Evolutionary conservation across 2,113 vertebrate species (phyloP).

Genomic region (Recurvirostra avosetta): DNA sequence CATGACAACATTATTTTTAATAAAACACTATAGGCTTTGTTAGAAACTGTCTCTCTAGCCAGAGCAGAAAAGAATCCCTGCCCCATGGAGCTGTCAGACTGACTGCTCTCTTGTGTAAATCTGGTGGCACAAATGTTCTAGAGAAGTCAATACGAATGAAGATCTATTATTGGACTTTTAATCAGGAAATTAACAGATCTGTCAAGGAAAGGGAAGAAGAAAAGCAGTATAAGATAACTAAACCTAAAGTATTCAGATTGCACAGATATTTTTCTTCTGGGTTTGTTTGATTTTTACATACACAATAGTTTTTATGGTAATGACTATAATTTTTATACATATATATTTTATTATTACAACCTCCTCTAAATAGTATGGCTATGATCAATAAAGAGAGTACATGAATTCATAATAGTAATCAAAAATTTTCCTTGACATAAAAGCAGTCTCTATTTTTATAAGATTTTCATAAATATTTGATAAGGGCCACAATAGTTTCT

Average conservation of each 20-base stretch:
- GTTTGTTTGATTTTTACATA: background rate
- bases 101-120: background rate
- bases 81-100: background rate
- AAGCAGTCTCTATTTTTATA: background rate
- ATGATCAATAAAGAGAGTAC: background rate
- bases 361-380: background rate
- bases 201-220: background rate
- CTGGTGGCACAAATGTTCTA: background rate
- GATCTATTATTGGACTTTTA: background rate
- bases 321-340: background rate
- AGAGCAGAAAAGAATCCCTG: background rate
- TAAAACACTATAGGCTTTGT: background rate
- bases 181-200: background rate
- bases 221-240: background rate
- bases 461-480: background rate
- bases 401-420: background rate
- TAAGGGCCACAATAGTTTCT: background rate
- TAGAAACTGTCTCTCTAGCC: background rate
- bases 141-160: background rate
- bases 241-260: background rate
- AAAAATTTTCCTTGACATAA: background rate
- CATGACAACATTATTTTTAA: background rate
- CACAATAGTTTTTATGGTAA: background rate
- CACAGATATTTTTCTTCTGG: background rate
- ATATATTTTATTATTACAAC: background rate